Base-by-base conservation (phyloP, 2,113 vertebrate species). In the Dunckerocampus dactyliophorus region DNA sequence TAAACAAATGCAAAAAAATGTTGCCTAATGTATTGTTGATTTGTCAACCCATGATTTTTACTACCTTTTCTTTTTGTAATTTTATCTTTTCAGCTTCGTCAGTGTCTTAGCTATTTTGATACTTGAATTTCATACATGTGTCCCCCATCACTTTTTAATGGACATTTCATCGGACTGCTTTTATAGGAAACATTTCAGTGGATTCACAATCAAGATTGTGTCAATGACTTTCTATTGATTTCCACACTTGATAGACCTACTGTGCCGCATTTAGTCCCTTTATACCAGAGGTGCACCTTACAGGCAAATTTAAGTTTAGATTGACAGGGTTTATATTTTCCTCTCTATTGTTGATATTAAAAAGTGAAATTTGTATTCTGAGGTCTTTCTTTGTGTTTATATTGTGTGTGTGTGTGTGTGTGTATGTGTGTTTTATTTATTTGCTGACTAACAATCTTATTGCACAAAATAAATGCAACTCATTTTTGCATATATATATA, bases 11-110 rank as follows among this genome's bases (percentile, higher is more conserved):
- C 73, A 85, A 85, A 56, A 39, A 43, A 77, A 47, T 67, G 77
- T 87, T 84, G 80, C 82, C 84, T 89, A 85, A 89, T 88, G 85
- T 89, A 83, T 82, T 82, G 80, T 86, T 83, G 85, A 86, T 87
- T 87, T 79, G 52, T 87, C 8, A 16, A 76, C 68, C 77, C 65
- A 45, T 81, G 79, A 81, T 84, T 88, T 88, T 82, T 84, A 82
- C 85, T 85, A 82, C 72, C 77, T 85, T 88, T 42, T 55, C 76
- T 85, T 88, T 56, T 42, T 82, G 72, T 84, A 76, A 82, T 83
- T 85, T 60, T 74, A 71, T 62, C 69, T 82, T 81, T 77, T 60
- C 59, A 6, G 82, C 77, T 72, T 76, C 48, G 75, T 85, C 60
- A 56, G 75, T 82, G 77, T 83, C 84, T 82, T 88, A 80, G 83